Percentiles rank a stretch among this genome's conserved stretches.
These are phyloP conservation scores for Eudasyphora cyanicolor DNA, from an alignment of 2,888 invertebrate genomes.

Conservation along the genomic window DNA sequence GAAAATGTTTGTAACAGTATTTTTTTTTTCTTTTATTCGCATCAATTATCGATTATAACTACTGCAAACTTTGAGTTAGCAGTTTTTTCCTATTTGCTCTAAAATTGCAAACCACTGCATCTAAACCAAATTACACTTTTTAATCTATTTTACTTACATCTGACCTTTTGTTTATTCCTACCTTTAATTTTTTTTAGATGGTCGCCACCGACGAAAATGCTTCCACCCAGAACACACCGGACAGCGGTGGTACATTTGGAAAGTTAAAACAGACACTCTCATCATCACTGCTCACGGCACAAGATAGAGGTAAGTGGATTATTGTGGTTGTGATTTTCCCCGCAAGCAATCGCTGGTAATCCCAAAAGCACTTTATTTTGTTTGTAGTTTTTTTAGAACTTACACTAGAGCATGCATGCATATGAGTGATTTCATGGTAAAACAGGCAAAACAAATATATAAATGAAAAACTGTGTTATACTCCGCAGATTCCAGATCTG, in stretches of 20 bases:
- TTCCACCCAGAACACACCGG: constrained; percentile 80
- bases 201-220: constrained; percentile 89
- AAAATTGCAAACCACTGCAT: not conserved
- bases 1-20: no score
- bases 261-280: constrained; percentile 91
- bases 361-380: not conserved
- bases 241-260: constrained; percentile 86
- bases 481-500: no score
- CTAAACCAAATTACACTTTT: not conserved
- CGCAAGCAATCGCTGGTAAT: no score
- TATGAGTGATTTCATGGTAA: no score
- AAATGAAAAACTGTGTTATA: no score
- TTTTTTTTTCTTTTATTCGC: no score
- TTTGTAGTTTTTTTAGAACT: no score
- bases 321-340: not conserved
- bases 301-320: constrained; percentile 87
- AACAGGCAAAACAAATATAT: no score
- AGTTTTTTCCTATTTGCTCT: not conserved
- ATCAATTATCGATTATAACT: no score
- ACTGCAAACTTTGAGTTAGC: no score
- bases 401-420: no score
- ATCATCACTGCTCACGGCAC: constrained; percentile 89
- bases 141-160: constrained; percentile 19
- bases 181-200: constrained; percentile 86
- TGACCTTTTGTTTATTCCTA: constrained; percentile 28